A percentile compares a stretch with the other conserved stretches of the same genome.
phyloP scores from a whole-genome alignment of 2,888 invertebrate genomes.

The Dryocosmus kuriphilus region DNA sequence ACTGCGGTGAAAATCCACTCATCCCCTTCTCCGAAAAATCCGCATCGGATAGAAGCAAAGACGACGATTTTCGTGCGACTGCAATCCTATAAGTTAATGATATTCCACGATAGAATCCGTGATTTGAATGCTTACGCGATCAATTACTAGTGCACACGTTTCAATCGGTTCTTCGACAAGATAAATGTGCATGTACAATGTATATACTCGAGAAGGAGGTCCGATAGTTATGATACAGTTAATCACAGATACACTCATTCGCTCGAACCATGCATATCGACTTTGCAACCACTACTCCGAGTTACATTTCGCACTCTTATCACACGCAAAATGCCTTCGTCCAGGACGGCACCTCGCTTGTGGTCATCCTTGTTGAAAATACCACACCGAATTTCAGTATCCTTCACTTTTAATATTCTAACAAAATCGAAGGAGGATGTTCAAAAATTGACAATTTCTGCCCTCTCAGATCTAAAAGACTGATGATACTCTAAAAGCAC shows the following conservation, averaged over 20 bases:
- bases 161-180: constrained; percentile 50
- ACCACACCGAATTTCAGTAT: not conserved
- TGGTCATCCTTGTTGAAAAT: not conserved
- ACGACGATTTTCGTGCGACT: constrained; percentile 51
- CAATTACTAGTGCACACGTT: constrained; percentile 52
- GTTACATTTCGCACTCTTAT: constrained; percentile 30
- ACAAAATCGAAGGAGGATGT: not conserved
- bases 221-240: constrained; percentile 62
- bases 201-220: constrained; percentile 62
- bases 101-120: constrained; percentile 51
- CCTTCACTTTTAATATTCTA: not conserved
- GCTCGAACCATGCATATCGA: constrained; percentile 43
- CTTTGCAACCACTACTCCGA: constrained; percentile 12
- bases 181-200: constrained; percentile 50
- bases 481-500: not conserved
- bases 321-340: constrained; percentile 38
- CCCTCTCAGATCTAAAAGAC: not conserved
- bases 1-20: constrained; percentile 43
- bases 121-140: constrained; percentile 38
- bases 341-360: constrained; percentile 9
- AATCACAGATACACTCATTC: constrained; percentile 59
- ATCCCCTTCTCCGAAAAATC: constrained; percentile 45
- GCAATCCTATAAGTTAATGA: constrained; percentile 57
- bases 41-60: constrained; percentile 51
- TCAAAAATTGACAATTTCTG: not conserved